Percentiles rank a stretch among this genome's conserved stretches.
Evolutionary conservation across 2,797 vertebrate genomes (phyloP).

Genomic region (Apogon talboti): DNA sequence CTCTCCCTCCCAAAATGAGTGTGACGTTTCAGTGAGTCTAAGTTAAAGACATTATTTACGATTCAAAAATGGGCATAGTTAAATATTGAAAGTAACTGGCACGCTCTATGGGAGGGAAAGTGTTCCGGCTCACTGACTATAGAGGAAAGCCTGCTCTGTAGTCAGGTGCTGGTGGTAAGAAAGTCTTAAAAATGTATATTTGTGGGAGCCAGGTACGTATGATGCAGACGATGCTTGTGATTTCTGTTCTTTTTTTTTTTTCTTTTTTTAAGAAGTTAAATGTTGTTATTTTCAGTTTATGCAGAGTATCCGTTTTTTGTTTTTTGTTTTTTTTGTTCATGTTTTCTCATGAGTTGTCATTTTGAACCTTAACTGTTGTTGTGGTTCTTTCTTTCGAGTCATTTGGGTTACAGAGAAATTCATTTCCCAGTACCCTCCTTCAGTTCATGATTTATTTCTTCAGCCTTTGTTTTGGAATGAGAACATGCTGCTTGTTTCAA

Average conservation of each 20-base stretch:
- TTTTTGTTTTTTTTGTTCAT: constrained; percentile 64
- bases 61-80: constrained; percentile 11
- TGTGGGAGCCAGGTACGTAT: constrained; percentile 89
- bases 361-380: constrained; percentile 66
- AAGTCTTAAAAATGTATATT: constrained; percentile 84
- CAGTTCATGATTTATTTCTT: constrained; percentile 64
- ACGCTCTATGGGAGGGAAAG: constrained; percentile 65
- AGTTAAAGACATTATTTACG: constrained; percentile 14
- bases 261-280: constrained; percentile 51
- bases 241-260: constrained; percentile 51
- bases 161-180: constrained; percentile 87
- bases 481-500: constrained; percentile 62
- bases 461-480: constrained; percentile 63
- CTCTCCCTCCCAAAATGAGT: constrained; percentile 66
- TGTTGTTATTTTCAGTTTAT: constrained; percentile 69
- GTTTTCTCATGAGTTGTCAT: constrained; percentile 76
- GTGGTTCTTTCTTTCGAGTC: constrained; percentile 72
- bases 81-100: constrained; percentile 12
- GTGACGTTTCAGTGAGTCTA: constrained; percentile 34
- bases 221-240: constrained; percentile 71
- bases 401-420: constrained; percentile 71
- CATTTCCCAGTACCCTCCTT: constrained; percentile 70
- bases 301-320: constrained; percentile 54
- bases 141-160: constrained; percentile 65
- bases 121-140: constrained; percentile 66